phyloP scores from a whole-genome alignment of 2,113 vertebrate genomes.

The Spilogale gracilis region DNA sequence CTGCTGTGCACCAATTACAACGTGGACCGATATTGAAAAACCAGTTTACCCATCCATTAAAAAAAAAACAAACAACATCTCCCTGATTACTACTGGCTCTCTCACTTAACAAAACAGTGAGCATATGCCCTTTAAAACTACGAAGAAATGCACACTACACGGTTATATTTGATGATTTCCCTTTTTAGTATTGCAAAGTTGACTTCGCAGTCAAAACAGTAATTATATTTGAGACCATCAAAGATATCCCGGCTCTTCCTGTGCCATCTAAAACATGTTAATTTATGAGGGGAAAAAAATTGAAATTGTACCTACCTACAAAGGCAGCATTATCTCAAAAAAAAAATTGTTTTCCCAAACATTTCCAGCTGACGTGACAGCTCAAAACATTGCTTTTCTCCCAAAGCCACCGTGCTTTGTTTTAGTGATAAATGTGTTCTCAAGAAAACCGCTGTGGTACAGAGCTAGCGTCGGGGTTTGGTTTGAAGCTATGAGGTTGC shows the following conservation, averaged over 20 bases:
- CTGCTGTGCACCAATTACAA: not conserved
- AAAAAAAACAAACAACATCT: not conserved
- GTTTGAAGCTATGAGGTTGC: not conserved
- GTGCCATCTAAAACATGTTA: slow-evolving; percentile 40
- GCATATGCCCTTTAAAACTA: not conserved
- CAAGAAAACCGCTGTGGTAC: not conserved
- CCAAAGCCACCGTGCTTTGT: slow-evolving; percentile 53
- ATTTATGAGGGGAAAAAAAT: not conserved
- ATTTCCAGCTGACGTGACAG: slow-evolving; percentile 40
- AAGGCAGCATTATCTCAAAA: slow-evolving; percentile 39
- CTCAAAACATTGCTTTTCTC: slow-evolving; percentile 1
- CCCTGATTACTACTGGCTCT: not conserved
- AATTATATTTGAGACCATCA: slow-evolving; percentile 63
- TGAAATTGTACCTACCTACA: slow-evolving; percentile 33
- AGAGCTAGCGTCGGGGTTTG: not conserved
- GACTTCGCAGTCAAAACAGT: slow-evolving; percentile 74
- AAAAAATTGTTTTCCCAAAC: slow-evolving; percentile 47
- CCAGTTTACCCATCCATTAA: not conserved
- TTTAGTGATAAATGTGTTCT: slow-evolving; percentile 40
- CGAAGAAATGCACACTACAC: not conserved
- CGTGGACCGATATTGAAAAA: not conserved
- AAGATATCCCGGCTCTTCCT: slow-evolving; percentile 34
- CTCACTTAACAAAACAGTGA: not conserved
- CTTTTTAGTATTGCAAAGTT: slow-evolving; percentile 39
- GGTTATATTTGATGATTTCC: slow-evolving; percentile 3